phyloP scores from a whole-genome alignment of 2,888 invertebrate genomes.

The Anticlea derivata region DNA sequence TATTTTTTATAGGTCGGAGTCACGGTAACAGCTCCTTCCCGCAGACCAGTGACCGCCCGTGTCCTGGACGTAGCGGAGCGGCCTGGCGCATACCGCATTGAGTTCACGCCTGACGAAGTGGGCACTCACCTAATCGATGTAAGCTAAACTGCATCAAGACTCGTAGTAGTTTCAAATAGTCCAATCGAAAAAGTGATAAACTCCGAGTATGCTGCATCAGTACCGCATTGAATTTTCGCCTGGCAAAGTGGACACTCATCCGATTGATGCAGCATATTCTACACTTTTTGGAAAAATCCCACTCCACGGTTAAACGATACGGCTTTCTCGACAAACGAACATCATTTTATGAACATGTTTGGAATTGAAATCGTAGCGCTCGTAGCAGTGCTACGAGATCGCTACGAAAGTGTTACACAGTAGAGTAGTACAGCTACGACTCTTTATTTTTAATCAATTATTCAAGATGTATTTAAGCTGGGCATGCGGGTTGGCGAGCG shows the following conservation, averaged over 20 bases:
- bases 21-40: slow-evolving; percentile 91
- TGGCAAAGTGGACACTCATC: slow-evolving; percentile 3
- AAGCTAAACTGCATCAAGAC: slow-evolving; percentile 19
- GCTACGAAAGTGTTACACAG: background rate
- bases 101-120: slow-evolving; percentile 96
- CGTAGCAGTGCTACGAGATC: slow-evolving; percentile 13
- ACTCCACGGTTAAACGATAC: too few relatives aligned
- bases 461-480: too few relatives aligned
- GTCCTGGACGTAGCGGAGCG: slow-evolving; percentile 92
- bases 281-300: background rate
- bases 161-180: background rate
- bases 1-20: slow-evolving; percentile 76
- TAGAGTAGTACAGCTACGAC: background rate
- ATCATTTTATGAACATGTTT: too few relatives aligned
- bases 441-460: too few relatives aligned
- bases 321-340: too few relatives aligned
- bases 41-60: slow-evolving; percentile 91
- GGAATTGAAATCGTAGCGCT: background rate
- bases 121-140: slow-evolving; percentile 98
- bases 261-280: background rate
- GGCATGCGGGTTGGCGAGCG: too few relatives aligned
- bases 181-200: background rate
- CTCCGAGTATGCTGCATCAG: background rate
- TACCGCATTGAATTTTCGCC: background rate
- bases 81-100: slow-evolving; percentile 92